Percentiles rank a stretch among this genome's conserved stretches.
Conservation (phyloP, 2,888 invertebrate genomes). For the Eristalis arbustorum region DNA sequence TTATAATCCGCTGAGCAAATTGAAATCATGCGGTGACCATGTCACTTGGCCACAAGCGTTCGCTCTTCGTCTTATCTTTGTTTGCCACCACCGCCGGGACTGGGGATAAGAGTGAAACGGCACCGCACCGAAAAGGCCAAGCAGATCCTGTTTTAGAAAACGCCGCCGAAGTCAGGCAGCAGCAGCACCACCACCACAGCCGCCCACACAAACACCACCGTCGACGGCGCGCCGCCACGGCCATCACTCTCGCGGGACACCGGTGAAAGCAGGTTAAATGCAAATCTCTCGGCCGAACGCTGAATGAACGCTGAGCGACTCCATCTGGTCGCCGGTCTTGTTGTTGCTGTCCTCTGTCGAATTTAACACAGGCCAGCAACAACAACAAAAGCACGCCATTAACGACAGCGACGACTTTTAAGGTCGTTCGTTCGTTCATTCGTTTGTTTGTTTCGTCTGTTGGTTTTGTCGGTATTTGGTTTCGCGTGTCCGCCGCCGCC, state of each 20-base stretch:
- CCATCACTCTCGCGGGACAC: slow-evolving; percentile 26
- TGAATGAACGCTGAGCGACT: slow-evolving; percentile 16
- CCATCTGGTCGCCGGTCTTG: slow-evolving; percentile 6
- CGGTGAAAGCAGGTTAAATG: slow-evolving; percentile 78
- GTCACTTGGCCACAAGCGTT: slow-evolving; percentile 44
- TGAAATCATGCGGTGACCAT: slow-evolving; percentile 67
- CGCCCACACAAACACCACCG: not conserved
- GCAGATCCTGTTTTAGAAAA: not conserved
- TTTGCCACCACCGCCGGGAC: slow-evolving; percentile 17
- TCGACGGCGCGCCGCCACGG: not conserved
- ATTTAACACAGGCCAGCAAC: slow-evolving; percentile 31
- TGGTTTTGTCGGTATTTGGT: slow-evolving; percentile 2
- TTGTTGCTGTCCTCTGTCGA: slow-evolving; percentile 50
- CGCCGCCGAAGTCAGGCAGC: not conserved
- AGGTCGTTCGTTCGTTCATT: slow-evolving; percentile 59
- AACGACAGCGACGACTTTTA: slow-evolving; percentile 50
- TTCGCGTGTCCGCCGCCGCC: slow-evolving; percentile 56
- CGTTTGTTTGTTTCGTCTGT: slow-evolving; percentile 15
- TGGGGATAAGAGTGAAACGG: slow-evolving; percentile 69
- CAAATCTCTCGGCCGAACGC: slow-evolving; percentile 71
- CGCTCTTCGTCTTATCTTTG: slow-evolving; percentile 44
- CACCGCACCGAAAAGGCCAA: slow-evolving; percentile 10
- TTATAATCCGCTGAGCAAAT: slow-evolving; percentile 60
- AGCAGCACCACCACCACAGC: not conserved
- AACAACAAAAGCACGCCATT: slow-evolving; percentile 8